phyloP scores from a whole-genome alignment of 2,888 invertebrate genomes.

The Archaeoteleia sp. region DNA sequence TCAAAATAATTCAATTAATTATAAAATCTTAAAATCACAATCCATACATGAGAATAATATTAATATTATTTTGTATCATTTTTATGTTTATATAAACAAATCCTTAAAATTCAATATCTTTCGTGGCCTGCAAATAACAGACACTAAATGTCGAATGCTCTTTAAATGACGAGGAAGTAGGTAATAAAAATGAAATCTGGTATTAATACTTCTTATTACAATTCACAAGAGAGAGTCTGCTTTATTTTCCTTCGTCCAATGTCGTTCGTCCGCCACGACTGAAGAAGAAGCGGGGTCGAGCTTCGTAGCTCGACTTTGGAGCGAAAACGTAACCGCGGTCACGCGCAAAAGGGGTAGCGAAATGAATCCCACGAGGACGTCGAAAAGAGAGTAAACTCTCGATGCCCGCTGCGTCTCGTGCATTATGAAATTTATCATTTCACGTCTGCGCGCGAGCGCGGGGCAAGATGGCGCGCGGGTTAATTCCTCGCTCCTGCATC shows the following conservation, averaged over 20 bases:
- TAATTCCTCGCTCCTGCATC: constrained; percentile 46
- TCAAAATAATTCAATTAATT: too few relatives aligned
- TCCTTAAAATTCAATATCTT: too few relatives aligned
- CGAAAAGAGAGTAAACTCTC: constrained; percentile 41
- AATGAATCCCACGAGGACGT: constrained; percentile 38
- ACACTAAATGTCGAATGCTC: too few relatives aligned
- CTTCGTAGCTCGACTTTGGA: constrained; percentile 28
- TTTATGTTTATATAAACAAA: too few relatives aligned
- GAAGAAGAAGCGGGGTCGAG: constrained; percentile 27
- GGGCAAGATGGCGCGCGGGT: constrained; percentile 42
- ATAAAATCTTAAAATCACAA: too few relatives aligned
- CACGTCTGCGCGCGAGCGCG: constrained; percentile 31
- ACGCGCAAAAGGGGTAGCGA: constrained; percentile 41
- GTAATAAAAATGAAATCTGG: constrained; percentile 33
- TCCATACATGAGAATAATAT: too few relatives aligned
- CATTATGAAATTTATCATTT: constrained; percentile 56
- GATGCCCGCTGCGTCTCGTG: constrained; percentile 46
- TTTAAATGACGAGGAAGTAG: constrained; percentile 4
- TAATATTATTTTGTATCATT: too few relatives aligned
- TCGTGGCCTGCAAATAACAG: too few relatives aligned
- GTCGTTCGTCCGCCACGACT: constrained; percentile 11
- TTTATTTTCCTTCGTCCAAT: constrained; percentile 24
- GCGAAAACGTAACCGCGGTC: constrained; percentile 34
- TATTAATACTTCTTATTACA: constrained; percentile 45
- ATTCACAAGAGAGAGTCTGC: constrained; percentile 30